A percentile compares a stretch with the other conserved stretches of the same genome.
phyloP scores from a whole-genome alignment of 1,140 invertebrate species.

The Pissodes strobi region DNA sequence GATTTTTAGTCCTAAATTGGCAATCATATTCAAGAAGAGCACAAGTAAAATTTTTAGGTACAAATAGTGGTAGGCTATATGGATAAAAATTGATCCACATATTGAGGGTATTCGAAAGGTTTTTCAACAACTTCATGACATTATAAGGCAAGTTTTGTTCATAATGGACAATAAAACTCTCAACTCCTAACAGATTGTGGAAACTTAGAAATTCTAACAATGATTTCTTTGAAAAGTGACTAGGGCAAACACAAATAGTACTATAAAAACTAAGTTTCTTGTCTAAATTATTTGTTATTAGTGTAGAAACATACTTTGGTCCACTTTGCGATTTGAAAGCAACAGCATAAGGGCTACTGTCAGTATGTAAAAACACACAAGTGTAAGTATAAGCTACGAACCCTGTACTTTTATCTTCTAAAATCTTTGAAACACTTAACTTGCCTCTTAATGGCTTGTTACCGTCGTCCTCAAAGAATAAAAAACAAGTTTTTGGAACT shows the following conservation, averaged over 20 bases:
- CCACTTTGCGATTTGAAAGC: slow-evolving; percentile 58
- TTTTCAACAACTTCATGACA: slow-evolving; percentile 58
- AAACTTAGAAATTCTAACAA: slow-evolving; percentile 63
- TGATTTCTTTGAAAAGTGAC: slow-evolving; percentile 58
- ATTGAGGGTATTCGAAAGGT: slow-evolving; percentile 60
- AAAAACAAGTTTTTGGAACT: slow-evolving; percentile 59
- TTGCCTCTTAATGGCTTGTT: slow-evolving; percentile 59
- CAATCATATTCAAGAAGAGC: slow-evolving; percentile 69
- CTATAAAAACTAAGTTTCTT: slow-evolving; percentile 56
- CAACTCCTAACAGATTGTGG: slow-evolving; percentile 61
- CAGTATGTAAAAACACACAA: slow-evolving; percentile 51
- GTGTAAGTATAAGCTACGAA: slow-evolving; percentile 9
- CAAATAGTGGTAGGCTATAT: slow-evolving; percentile 55
- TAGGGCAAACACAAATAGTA: slow-evolving; percentile 61
- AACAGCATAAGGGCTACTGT: slow-evolving; percentile 59
- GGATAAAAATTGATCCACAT: slow-evolving; percentile 61
- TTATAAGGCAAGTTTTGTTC: slow-evolving; percentile 60
- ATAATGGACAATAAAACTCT: slow-evolving; percentile 62
- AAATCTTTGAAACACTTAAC: slow-evolving; percentile 55
- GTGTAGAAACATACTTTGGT: slow-evolving; percentile 43
- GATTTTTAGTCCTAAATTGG: slow-evolving; percentile 63
- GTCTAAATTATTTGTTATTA: slow-evolving; percentile 57
- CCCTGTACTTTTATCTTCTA: slow-evolving; percentile 48
- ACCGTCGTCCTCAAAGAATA: slow-evolving; percentile 61
- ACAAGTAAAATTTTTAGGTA: slow-evolving; percentile 57